Evolutionary conservation across 2,888 invertebrate species (phyloP).

Genomic region (Eurytoma adleriae): DNA sequence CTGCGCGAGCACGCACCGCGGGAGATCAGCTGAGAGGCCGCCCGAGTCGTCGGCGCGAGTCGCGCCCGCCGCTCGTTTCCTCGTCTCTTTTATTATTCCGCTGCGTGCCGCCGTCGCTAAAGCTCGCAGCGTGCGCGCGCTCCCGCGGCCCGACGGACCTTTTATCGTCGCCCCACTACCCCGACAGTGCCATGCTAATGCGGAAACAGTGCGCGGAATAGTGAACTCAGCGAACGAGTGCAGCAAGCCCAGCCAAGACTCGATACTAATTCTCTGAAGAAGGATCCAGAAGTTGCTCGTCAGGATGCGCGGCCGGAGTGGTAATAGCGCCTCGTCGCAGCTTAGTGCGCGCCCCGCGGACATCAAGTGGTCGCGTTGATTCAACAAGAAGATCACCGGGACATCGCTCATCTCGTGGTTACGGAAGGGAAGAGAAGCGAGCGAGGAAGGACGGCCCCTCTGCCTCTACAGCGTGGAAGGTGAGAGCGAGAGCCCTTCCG

Average conservation of each 20-base stretch:
- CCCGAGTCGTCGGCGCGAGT: constrained; percentile 44
- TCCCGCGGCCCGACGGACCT: neutral
- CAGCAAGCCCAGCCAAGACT: no score
- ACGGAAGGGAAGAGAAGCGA: constrained; percentile 26
- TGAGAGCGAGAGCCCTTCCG: constrained; percentile 53
- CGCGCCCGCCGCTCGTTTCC: constrained; percentile 31
- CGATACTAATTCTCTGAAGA: no score
- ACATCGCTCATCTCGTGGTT: neutral
- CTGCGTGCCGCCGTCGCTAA: constrained; percentile 39
- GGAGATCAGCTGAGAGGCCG: constrained; percentile 63
- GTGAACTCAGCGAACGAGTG: no score
- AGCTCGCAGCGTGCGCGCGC: constrained; percentile 38
- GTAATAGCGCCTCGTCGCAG: constrained; percentile 21
- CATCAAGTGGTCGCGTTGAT: constrained; percentile 20
- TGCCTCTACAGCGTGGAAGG: constrained; percentile 29
- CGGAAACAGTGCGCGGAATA: no score
- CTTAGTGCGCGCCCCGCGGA: constrained; percentile 39
- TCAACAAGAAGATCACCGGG: neutral
- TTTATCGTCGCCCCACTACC: no score
- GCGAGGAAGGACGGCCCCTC: constrained; percentile 9
- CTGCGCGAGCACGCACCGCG: constrained; percentile 8
- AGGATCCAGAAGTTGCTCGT: neutral
- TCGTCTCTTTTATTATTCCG: constrained; percentile 23
- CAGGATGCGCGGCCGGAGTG: constrained; percentile 35
- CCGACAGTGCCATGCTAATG: no score